These are phyloP conservation scores for Aurelia aurita complex sp. Pacific DNA, from an alignment of 30 jellyfish, hydroid and myxozoan genomes.

Conservation along the genomic window DNA sequence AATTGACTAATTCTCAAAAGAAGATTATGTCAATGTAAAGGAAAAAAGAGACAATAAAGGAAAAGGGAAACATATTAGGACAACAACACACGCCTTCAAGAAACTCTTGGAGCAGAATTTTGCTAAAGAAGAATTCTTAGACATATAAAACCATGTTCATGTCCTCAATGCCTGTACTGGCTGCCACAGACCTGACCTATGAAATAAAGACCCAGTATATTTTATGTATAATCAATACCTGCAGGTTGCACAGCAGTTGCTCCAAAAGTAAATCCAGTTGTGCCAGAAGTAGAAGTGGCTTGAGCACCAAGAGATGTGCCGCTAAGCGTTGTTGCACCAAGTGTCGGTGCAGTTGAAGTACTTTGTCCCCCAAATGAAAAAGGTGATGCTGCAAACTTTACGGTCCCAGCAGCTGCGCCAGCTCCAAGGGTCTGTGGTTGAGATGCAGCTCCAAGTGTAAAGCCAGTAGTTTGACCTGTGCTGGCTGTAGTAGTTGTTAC, in stretches of 20 bases:
- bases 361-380: background rate
- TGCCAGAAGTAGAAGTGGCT: background rate
- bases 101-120: no score
- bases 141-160: no score
- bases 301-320: no score
- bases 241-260: background rate
- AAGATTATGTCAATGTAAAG: no score
- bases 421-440: slow-evolving; percentile 6
- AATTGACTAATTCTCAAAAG: no score
- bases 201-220: no score
- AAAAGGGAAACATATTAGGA: no score
- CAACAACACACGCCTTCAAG: no score
- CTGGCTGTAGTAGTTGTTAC: background rate
- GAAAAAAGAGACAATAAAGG: no score
- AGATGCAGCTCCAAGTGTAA: background rate
- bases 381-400: slow-evolving; percentile 1
- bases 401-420: slow-evolving; percentile 6
- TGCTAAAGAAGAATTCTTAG: no score
- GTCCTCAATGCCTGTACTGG: no score
- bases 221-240: background rate
- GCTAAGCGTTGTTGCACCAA: background rate
- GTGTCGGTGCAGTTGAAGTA: slow-evolving; percentile 1
- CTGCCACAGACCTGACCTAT: no score
- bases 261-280: slow-evolving; percentile 30
- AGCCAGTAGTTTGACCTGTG: background rate